Evolutionary conservation across 2,888 invertebrate species (phyloP), one percentile per base, ranked within the genome.

Genomic region (Lithophane semibrunnea): DNA sequence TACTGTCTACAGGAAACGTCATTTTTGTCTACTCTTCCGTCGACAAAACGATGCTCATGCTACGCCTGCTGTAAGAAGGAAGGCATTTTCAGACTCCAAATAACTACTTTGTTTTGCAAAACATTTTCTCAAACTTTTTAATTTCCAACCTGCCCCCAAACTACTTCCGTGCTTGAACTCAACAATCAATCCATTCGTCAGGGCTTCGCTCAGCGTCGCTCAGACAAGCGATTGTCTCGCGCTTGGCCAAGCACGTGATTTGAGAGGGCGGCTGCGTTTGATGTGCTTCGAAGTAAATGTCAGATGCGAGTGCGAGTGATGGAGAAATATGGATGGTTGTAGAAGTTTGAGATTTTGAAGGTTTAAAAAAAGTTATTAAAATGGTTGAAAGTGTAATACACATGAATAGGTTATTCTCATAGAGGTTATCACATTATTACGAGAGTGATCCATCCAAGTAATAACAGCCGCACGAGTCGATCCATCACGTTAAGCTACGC

Each of bases 161-260:
- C 68, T 58, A 68, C 60, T 56, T 67, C 64, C 60, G 52, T 16
- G 29, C 49, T 79, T 24, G 49, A 64, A 18, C 60, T 75, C 44
- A 1, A 75, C 80, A 75, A 52, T 76, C 77, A 77, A 82, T 83
- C 84, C 80, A 84, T 82, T 80, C 77, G 79, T 71, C 65, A 37
- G 24, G 69, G 70, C 60, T 24, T 8, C 68, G 37, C 77, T 37
- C 44, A 1, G 21, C 42, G 69, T 73, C 71, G 70, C 75, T 73
- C 88, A 80, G 84, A 85, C 89, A 87, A 89, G 79, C 81, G 84
- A 86, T 88, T 76, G 82, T 81, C 80, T 84, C 75, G 49, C 80
- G 89, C 88, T 82, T 74, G 71, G 75, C 73, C 82, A 75, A 88
- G 92, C 91, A 73, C 77, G 67, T 84, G 82, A 88, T 87, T 47